Conservation (phyloP, 2,113 vertebrate species). For the Andinoacara biseriatus region DNA sequence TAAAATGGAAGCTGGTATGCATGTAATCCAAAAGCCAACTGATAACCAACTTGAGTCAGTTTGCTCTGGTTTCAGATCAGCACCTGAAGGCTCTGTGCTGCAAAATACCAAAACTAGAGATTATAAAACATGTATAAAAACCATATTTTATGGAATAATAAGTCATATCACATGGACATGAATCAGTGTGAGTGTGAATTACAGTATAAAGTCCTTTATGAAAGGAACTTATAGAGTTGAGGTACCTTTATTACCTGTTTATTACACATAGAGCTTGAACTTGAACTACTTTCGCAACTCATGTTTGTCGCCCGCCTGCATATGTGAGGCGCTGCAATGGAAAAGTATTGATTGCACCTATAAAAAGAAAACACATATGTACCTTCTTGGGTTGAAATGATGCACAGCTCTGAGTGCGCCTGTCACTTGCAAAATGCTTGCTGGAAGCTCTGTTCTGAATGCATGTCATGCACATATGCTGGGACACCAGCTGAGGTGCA, state of each 20-base stretch:
- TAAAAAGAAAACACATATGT: neutral
- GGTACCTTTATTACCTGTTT: neutral
- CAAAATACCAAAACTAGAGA: neutral
- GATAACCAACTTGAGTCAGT: neutral
- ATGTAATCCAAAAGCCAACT: neutral
- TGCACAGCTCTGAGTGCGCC: neutral
- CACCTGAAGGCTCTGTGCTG: neutral
- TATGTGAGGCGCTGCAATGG: neutral
- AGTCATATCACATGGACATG: neutral
- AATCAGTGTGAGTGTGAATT: neutral
- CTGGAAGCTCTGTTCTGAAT: neutral
- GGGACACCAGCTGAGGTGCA: neutral
- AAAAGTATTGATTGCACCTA: neutral
- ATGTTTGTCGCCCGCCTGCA: neutral
- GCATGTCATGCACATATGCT: neutral
- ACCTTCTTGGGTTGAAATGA: neutral
- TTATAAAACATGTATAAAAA: accelerated
- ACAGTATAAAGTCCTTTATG: neutral
- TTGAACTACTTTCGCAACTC: neutral
- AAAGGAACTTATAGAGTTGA: neutral
- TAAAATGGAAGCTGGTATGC: neutral
- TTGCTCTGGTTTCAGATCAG: neutral
- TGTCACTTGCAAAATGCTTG: neutral
- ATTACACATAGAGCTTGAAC: neutral
- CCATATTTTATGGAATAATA: neutral